Percentiles rank a stretch among this genome's conserved stretches.
These are phyloP conservation scores for Podarcis lilfordi DNA, from an alignment of 2,797 vertebrate genomes.

Conservation along the genomic window DNA sequence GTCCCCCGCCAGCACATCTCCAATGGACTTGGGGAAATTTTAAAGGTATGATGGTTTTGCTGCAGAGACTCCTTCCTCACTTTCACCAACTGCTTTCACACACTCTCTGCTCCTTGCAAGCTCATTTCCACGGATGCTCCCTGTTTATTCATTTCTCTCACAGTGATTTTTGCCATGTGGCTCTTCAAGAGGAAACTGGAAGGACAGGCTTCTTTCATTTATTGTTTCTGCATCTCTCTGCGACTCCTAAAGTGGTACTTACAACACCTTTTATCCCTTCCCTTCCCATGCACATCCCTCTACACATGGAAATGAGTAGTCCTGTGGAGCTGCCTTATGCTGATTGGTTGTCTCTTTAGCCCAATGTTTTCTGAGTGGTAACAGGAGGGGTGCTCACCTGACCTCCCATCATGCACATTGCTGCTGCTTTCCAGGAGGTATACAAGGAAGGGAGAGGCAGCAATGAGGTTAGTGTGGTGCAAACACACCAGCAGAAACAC, in stretches of 20 bases:
- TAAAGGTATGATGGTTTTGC: constrained; percentile 76
- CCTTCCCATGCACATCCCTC: background rate
- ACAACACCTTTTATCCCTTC: background rate
- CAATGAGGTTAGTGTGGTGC: too few species aligned
- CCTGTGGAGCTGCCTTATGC: too few species aligned
- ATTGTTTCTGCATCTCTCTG: background rate
- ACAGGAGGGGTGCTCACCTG: too few species aligned
- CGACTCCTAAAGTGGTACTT: background rate
- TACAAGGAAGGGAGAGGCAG: too few species aligned
- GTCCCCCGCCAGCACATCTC: constrained; percentile 83
- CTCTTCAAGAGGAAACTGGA: background rate
- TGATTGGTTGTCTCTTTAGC: background rate
- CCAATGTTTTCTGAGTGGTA: background rate
- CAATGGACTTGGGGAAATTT: constrained; percentile 85
- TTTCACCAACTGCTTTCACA: background rate
- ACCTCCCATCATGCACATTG: too few species aligned
- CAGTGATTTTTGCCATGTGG: background rate
- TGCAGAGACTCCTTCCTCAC: background rate
- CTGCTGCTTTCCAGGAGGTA: too few species aligned
- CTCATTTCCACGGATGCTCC: background rate
- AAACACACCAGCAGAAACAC: too few species aligned
- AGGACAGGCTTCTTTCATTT: background rate
- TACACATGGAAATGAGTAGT: too few species aligned
- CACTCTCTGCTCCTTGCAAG: background rate
- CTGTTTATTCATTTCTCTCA: background rate